A percentile compares a stretch with the other conserved stretches of the same genome.
Evolutionary conservation across 2,888 invertebrate genomes (phyloP).

Genomic region (Scrobipalpa costella): DNA sequence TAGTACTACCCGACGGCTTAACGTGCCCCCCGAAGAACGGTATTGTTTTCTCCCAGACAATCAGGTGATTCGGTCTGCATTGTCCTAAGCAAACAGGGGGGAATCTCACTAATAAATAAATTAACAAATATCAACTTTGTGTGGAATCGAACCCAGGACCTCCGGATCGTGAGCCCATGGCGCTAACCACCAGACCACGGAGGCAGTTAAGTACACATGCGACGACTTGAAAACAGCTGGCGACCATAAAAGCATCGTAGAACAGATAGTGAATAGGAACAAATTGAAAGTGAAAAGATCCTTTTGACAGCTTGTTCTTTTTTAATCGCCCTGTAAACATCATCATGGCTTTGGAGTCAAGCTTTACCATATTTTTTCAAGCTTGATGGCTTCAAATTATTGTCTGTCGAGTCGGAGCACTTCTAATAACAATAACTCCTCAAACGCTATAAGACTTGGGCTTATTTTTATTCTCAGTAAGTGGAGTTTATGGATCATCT

Average conservation of each 20-base stretch:
- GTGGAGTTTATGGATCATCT: constrained; percentile 54
- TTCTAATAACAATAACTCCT: constrained; percentile 33
- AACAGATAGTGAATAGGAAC: constrained; percentile 17
- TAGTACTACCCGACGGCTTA: too few relatives aligned
- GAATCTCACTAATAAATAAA: too few relatives aligned
- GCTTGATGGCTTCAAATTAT: constrained; percentile 8
- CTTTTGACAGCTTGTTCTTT: constrained; percentile 13
- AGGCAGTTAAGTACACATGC: constrained; percentile 16
- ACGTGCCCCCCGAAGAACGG: too few relatives aligned
- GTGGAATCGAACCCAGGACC: too few relatives aligned
- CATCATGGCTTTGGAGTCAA: neutral
- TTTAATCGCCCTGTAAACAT: constrained; percentile 15
- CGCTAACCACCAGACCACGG: too few relatives aligned
- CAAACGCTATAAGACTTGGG: constrained; percentile 31
- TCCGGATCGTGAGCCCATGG: too few relatives aligned
- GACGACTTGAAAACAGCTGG: constrained; percentile 11
- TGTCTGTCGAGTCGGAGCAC: constrained; percentile 6
- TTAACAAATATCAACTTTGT: too few relatives aligned
- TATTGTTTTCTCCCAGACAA: too few relatives aligned
- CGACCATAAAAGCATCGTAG: neutral
- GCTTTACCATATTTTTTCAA: constrained; percentile 2
- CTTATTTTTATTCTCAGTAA: constrained; percentile 34
- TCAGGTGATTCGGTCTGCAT: too few relatives aligned
- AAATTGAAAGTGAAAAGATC: constrained; percentile 16
- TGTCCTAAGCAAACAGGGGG: too few relatives aligned